A percentile compares a stretch with the other conserved stretches of the same genome.
These are phyloP conservation scores for Pelecanus crispus DNA, from an alignment of 2,113 vertebrate species.

Conservation along the genomic window DNA sequence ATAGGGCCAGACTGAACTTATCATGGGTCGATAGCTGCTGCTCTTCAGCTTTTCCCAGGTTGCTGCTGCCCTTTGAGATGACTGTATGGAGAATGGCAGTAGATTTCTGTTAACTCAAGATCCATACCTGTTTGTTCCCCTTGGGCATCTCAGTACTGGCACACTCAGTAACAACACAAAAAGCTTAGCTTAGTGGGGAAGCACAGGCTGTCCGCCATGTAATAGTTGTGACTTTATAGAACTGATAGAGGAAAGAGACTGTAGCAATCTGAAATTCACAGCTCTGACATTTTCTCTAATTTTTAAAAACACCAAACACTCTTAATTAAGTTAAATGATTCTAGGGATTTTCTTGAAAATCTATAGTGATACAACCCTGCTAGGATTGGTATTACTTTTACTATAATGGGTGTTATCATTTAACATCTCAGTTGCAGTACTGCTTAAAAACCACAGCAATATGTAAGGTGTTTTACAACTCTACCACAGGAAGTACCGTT, in stretches of 20 bases:
- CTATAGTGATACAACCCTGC: background rate
- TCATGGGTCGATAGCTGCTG: background rate
- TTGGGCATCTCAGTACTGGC: background rate
- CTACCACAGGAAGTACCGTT: background rate
- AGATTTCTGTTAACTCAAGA: background rate
- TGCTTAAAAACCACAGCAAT: background rate
- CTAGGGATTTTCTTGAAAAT: background rate
- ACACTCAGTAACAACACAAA: background rate
- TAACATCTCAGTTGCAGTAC: background rate
- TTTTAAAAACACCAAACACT: background rate
- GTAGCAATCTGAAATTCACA: background rate
- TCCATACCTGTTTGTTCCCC: fast-evolving
- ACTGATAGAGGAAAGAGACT: background rate
- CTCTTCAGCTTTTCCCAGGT: background rate
- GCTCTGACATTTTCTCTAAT: background rate
- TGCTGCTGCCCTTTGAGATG: background rate
- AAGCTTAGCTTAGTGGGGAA: background rate
- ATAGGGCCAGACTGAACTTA: background rate
- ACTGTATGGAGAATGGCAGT: background rate
- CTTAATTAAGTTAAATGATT: background rate
- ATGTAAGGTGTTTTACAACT: background rate
- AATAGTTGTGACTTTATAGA: background rate
- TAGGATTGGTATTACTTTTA: background rate
- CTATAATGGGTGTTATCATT: background rate
- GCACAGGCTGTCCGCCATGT: background rate